Evolutionary conservation across 2,888 invertebrate genomes (phyloP), one percentile per base, ranked within the genome.

Genomic region (Diarsia brunnea): DNA sequence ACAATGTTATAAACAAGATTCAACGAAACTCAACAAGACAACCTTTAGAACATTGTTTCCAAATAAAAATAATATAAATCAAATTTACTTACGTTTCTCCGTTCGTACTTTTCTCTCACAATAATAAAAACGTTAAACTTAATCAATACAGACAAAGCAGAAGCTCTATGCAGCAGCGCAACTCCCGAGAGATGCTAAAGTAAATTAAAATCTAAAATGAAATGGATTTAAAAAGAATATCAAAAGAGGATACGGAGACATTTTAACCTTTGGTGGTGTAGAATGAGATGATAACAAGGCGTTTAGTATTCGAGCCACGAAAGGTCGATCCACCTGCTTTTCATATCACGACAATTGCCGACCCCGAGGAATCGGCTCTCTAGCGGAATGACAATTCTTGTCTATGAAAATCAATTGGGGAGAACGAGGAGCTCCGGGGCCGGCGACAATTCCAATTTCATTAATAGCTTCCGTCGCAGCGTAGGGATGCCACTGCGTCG

Each of bases 331-430:
- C 94, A 95, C 95, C 95, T 95, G 95, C 95, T 95, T 95, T 95
- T 95, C 95, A 95, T 95, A 95, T 95, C 95, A 95, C 94, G 95
- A 95, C 95, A 93, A 95, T 95, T 95, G 95, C 93, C 93, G 94
- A 92, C 94, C 95, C 94, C 91, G 90, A 93, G 93, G 92, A 93
- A 92, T 92, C 93, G 92, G 91, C 92, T 94, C 94, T 93, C 93
- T 88, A 88, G 87, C 91, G 91, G 94, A 95, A 95, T 95, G 93
- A 94, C 94, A 95, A 95, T 95, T 94, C 93, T 92, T 93, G 93
- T 93, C 94, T 93, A 95, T 94, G 95, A 95, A 94, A 95, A 95
- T 95, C 95, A 95, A 95, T 95, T 95, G 95, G 90, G 91, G 92
- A 89, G 92, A 93, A 93, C 92, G 92, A 91, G 91, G 90, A 91